phyloP scores from a whole-genome alignment of 1,140 invertebrate species.

The Drosophila parvula region DNA sequence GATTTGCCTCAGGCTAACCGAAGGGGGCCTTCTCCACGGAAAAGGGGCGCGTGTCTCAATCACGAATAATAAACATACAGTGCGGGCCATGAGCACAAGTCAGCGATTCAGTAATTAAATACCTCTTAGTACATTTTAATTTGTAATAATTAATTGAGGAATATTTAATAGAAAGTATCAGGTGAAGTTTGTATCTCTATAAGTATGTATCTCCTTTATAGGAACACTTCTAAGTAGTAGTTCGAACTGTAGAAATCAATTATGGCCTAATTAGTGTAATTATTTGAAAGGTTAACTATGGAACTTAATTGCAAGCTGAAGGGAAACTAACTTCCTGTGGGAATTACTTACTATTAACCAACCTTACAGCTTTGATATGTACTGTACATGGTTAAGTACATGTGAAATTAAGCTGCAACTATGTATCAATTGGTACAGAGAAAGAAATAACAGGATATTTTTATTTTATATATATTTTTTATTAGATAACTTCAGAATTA shows the following conservation, averaged over 20 bases:
- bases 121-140: background rate
- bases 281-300: slow-evolving; percentile 29
- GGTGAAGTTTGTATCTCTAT: no score
- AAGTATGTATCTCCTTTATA: background rate
- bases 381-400: background rate
- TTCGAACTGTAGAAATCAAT: slow-evolving; percentile 10
- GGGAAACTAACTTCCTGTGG: slow-evolving; percentile 32
- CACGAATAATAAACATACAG: slow-evolving; percentile 30
- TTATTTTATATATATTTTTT: no score
- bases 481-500: no score
- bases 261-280: slow-evolving; percentile 12
- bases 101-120: background rate
- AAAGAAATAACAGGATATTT: background rate
- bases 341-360: slow-evolving; percentile 7
- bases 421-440: background rate
- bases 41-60: slow-evolving; percentile 59
- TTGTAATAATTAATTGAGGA: background rate
- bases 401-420: slow-evolving; percentile 1
- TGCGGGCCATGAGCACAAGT: slow-evolving; percentile 4
- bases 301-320: slow-evolving; percentile 15
- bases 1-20: slow-evolving; percentile 46
- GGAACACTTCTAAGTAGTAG: no score
- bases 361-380: slow-evolving; percentile 14
- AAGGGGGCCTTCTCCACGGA: background rate
- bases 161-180: background rate